Evolutionary conservation across 2,113 vertebrate species (phyloP), one percentile per base, ranked within the genome.

Genomic region (Tapirus terrestris): DNA sequence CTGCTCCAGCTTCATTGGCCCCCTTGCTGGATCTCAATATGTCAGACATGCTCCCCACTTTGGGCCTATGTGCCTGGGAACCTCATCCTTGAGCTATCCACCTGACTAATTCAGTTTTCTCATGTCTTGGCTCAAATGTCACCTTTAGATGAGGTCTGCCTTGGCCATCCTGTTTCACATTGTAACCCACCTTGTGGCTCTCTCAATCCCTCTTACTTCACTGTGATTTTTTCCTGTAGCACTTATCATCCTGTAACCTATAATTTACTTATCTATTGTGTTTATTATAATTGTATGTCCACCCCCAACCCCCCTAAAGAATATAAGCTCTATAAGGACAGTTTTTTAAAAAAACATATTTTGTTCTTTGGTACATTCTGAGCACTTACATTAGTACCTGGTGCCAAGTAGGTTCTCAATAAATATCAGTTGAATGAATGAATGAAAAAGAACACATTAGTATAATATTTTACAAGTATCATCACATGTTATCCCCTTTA

Each of bases 151-250:
- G 36, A 85, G 20, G 36, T 0, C 60, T 43, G 16, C 20, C 65
- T 83, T 76, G 36, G 76, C 25, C 5, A 25, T 25, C 25, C 58
- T 80, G 3, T 53, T 80, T 72, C 33, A 27, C 8, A 7, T 33
- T 5, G 17, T 20, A 33, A 72, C 11, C 2, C 16, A 65, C 45
- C 3, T 20, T 29, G 33, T 2, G 13, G 12, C 1, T 1, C 1
- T 20, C 10, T 17, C 51, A 29, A 2, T 17, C 1, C 18, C 31
- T 65, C 45, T 84, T 11, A 16, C 20, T 45, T 85, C 48, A 23
- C 25, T 58, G 56, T 6, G 5, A 33, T 33, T 31, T 65, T 79
- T 77, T 25, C 39, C 58, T 39, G 31, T 29, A 33, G 25, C 43
- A 51, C 60, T 36, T 25, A 31, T 8, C 9, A 31, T 51, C 20